Evolutionary conservation across 1,140 invertebrate genomes (phyloP).

Genomic region (Saxidomus purpurata): DNA sequence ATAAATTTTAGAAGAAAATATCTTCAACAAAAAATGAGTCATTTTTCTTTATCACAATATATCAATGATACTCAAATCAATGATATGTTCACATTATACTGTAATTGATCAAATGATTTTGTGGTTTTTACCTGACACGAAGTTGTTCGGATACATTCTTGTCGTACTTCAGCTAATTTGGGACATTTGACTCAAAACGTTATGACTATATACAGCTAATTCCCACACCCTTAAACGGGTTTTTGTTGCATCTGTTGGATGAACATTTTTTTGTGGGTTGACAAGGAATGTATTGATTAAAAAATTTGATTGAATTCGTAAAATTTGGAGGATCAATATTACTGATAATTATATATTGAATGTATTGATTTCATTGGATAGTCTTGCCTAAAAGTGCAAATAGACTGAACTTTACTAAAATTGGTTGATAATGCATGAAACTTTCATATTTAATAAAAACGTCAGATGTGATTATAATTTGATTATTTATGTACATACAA

Average conservation of each 20-base stretch:
- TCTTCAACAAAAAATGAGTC: background rate
- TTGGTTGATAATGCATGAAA: background rate
- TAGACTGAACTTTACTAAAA: background rate
- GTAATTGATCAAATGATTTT: background rate
- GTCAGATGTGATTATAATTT: background rate
- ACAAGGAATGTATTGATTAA: too few species aligned
- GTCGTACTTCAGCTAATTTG: background rate
- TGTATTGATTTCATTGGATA: too few species aligned
- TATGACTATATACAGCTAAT: background rate
- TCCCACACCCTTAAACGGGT: background rate
- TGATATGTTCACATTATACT: background rate
- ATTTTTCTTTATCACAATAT: conserved; percentile 15
- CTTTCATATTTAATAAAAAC: background rate
- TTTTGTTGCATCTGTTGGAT: too few species aligned
- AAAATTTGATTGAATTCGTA: too few species aligned
- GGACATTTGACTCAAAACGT: background rate
- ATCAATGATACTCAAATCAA: background rate
- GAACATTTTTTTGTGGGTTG: too few species aligned
- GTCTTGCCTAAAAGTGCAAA: too few species aligned
- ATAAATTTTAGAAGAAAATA: too few species aligned
- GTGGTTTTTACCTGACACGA: background rate
- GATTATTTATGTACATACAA: conserved; percentile 30
- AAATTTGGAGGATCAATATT: too few species aligned
- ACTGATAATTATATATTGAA: too few species aligned
- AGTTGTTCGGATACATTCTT: background rate